phyloP scores from a whole-genome alignment of 2,888 invertebrate genomes.

The Cotesia congregata region DNA sequence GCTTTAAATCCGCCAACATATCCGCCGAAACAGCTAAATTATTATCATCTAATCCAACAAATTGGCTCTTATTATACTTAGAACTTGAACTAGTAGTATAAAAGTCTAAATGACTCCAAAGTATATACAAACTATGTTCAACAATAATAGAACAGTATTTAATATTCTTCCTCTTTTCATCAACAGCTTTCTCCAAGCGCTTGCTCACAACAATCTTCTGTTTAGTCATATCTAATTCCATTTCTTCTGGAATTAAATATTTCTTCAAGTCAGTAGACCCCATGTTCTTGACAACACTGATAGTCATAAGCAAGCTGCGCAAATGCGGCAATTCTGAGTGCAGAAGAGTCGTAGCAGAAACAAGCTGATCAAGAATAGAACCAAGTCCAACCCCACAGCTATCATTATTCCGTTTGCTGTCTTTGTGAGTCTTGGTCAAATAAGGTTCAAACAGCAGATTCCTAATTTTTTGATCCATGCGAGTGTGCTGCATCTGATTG shows the following conservation, averaged over 20 bases:
- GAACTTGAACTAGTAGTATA: constrained; percentile 78
- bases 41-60: constrained; percentile 59
- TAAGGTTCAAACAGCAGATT: constrained; percentile 65
- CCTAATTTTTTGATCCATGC: constrained; percentile 66
- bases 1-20: constrained; percentile 78
- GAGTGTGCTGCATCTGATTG: constrained; percentile 72
- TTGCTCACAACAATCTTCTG: constrained; percentile 68
- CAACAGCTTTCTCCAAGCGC: constrained; percentile 72
- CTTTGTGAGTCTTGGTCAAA: constrained; percentile 54
- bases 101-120: constrained; percentile 84
- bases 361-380: constrained; percentile 62
- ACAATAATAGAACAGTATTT: constrained; percentile 78
- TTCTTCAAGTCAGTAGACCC: constrained; percentile 73
- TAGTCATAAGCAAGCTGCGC: constrained; percentile 59
- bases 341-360: constrained; percentile 60
- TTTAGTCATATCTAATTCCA: constrained; percentile 63
- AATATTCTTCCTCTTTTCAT: constrained; percentile 74
- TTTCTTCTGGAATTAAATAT: constrained; percentile 62
- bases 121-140: constrained; percentile 80
- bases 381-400: constrained; percentile 63
- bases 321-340: constrained; percentile 62
- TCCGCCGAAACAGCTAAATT: constrained; percentile 71
- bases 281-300: constrained; percentile 67
- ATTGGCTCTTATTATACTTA: constrained; percentile 58
- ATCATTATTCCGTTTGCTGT: constrained; percentile 56